Evolutionary conservation across 2,888 invertebrate genomes (phyloP), one percentile per base, ranked within the genome.

Genomic region (Xanthia togata): DNA sequence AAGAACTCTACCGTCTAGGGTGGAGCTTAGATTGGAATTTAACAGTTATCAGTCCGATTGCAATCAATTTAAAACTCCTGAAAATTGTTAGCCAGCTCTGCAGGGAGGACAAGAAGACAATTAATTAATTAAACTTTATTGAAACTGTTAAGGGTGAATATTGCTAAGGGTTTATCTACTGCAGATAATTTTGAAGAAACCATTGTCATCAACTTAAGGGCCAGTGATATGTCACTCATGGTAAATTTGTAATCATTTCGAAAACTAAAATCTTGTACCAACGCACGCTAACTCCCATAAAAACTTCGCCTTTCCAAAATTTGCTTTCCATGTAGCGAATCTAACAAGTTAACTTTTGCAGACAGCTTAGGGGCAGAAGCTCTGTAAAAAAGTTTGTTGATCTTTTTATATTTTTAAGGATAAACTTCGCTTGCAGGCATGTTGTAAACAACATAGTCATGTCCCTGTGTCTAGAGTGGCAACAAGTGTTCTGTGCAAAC

Each of bases 21-120:
- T 91, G 89, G 89, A 88, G 90, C 89, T 93, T 91, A 91, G 92
- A 94, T 94, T 94, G 93, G 90, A 93, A 93, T 94, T 94, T 92
- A 93, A 91, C 92, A 88, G 90, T 91, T 92, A 91, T 89, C 89
- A 89, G 85, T 89, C 84, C 87, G 84, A 90, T 91, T 87, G 87
- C 86, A 91, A 90, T 90, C 85, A 90, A 91, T 91, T 90, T 90
- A 82, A 91, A 91, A 90, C 84, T 90, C 82, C 83, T 89, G 82
- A 79, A 80, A 84, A 80, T 80, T 87, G 81, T 88, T 85, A 78
- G 78, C 70, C 81, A 76, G 81, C 73, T 76, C 73, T 84, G 73
- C 38, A 72, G 67, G 71, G 79, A 74, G 64, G 72, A 63, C 70
- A 70, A 60, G 57, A 70, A 72, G 78, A 81, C 63, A 78, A 79